Base-by-base conservation (phyloP, 2,888 invertebrate genomes). In the Ophion ventricosus region DNA sequence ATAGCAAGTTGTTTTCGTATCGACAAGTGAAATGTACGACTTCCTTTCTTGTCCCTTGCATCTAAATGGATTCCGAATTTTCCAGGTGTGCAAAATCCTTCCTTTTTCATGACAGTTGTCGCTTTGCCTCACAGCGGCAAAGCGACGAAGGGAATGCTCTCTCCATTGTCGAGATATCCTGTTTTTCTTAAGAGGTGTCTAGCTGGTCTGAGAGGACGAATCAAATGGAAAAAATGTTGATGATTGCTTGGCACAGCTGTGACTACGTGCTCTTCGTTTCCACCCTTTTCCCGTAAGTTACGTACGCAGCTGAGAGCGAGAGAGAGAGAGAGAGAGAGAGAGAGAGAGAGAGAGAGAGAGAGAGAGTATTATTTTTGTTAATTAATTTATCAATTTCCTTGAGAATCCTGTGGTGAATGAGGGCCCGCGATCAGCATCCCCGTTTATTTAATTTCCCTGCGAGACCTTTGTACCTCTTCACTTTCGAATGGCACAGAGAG, bases 361-460 rank as follows among this genome's bases (percentile, higher is more conserved):
- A 57, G 57, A 8, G 20, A 20, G 23, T 74, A 61, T 61, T 61
- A 73, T 69, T 70, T 11, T 54, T 59, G 54, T 56, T 67, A 43
- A 56, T 81, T 64, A 23, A 72, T 67, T 83, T 35, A 20, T 73
- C 43, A 67, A 74, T 73, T 66, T 66, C 40, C 25, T 64, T 59
- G 40, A 75, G 54, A 57, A 81, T 64, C 59, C 43, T 64, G 64
- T 23, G 59, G 49, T 17, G 69, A 70, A 35, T 40, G 35, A 56
- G 11, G 29, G 20, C 14, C 14, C 29, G 57, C 35, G 54, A 70
- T 70, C 77, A 43, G 54, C 40, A 78, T 82, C 80, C 83, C 82
- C 78, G 80, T 85, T 78, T 80, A 83, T 83, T 85, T 83, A 86
- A 85, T 87, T 87, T 77, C 72, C 67, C 76, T 25, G 74, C 49